Evolutionary conservation across 2,113 vertebrate species (phyloP), one percentile per base, ranked within the genome.

Genomic region (Rallus limicola): DNA sequence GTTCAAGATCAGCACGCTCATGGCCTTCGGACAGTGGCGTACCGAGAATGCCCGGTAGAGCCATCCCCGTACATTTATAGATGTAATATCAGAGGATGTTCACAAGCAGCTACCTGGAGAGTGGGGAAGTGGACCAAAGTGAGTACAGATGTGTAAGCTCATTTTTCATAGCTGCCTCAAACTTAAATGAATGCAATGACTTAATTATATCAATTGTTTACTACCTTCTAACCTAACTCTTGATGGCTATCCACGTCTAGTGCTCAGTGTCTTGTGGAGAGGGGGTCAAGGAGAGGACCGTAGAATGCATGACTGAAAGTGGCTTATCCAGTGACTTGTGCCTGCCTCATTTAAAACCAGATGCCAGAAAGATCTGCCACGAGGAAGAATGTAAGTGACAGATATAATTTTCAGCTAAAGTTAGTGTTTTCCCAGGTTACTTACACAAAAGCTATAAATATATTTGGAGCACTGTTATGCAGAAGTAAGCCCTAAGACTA

Each of bases 181-280:
- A 26, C 13, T 12, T 5, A 36, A 75, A 26, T 15, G 15, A 48
- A 58, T 52, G 18, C 16, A 38, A 29, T 75, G 68, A 24, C 4
- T 3, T 26, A 40, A 60, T 33, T 19, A 23, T 74, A 3, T 55
- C 50, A 65, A 62, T 77, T 38, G 38, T 60, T 60, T 50, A 20
- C 56, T 67, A 29, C 46, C 34, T 81, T 95, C 81, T 90, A 68
- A 96, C 88, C 79, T 42, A 15, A 63, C 26, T 90, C 52, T 59
- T 67, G 62, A 63, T 53, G 96, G 12, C 83, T 40, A 8, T 96
- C 70, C 88, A 5, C 58, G 9, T 63, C 65, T 92, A 99, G 99
- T 99, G 99, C 88, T 99, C 99, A 16, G 98, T 98, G 95, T 98
- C 98, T 55, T 99, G 99, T 75, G 99, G 99, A 64, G 94, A 78